Conservation (phyloP, 2,113 vertebrate genomes). For the Thunnus thynnus region DNA sequence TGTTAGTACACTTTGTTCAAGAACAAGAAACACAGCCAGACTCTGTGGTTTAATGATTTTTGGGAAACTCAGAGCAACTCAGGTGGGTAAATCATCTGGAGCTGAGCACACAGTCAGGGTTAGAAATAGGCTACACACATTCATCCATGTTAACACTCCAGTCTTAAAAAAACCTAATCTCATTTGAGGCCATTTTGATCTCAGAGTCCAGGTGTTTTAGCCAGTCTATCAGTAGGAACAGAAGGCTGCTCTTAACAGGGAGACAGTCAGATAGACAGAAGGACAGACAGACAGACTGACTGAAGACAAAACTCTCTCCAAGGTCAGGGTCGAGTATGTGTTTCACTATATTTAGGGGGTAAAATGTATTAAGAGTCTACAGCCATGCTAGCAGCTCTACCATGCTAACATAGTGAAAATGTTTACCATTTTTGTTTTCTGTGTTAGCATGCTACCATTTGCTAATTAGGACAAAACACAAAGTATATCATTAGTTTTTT, state of each 20-base stretch:
- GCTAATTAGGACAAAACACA: no score
- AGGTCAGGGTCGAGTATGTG: background rate
- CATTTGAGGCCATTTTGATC: background rate
- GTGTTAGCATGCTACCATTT: no score
- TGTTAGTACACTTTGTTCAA: slow-evolving; percentile 5
- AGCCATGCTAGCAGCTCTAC: slow-evolving; percentile 29
- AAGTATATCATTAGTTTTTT: no score
- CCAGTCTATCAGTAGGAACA: slow-evolving; percentile 19
- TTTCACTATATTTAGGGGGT: background rate
- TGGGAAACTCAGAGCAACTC: slow-evolving; percentile 48
- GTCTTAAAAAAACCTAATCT: background rate
- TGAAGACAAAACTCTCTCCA: background rate
- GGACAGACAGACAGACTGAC: slow-evolving; percentile 61
- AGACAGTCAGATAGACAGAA: slow-evolving; percentile 38
- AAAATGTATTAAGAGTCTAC: background rate
- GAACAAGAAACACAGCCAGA: slow-evolving; percentile 19
- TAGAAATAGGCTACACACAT: slow-evolving; percentile 8
- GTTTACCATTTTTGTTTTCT: no score
- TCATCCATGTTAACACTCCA: background rate
- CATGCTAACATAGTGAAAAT: background rate
- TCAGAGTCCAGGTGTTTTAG: slow-evolving; percentile 54
- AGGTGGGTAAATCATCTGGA: slow-evolving; percentile 65
- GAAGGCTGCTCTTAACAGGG: slow-evolving; percentile 11
- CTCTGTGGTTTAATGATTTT: background rate
- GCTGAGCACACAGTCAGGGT: slow-evolving; percentile 48